phyloP scores from a whole-genome alignment of 2,888 invertebrate genomes.

The Drosophila sordidula region DNA sequence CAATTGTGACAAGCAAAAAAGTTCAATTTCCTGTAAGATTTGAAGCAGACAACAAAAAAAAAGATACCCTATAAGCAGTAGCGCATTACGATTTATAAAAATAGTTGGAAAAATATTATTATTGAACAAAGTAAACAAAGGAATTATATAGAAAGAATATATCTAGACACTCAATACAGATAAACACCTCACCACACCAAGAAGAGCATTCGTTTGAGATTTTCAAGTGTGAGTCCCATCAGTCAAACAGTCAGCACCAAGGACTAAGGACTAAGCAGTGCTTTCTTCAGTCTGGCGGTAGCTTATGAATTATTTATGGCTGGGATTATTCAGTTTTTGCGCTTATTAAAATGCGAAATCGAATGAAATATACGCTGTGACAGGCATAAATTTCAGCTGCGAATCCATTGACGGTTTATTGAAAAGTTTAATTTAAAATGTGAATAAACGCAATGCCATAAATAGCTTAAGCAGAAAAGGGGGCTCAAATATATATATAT shows the following conservation, averaged over 20 bases:
- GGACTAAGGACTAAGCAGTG: neutral
- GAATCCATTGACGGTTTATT: slow-evolving; percentile 5
- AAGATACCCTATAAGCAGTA: neutral
- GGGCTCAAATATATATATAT: neutral
- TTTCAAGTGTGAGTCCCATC: slow-evolving; percentile 15
- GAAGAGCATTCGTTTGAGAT: slow-evolving; percentile 4
- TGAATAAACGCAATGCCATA: neutral
- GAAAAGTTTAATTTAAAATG: slow-evolving; percentile 8
- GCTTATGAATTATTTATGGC: slow-evolving; percentile 63
- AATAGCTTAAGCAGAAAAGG: neutral
- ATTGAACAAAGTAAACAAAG: slow-evolving; percentile 1
- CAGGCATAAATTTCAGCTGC: slow-evolving; percentile 18
- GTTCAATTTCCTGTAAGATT: slow-evolving; percentile 30
- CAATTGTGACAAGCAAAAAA: slow-evolving; percentile 17
- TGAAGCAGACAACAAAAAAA: neutral
- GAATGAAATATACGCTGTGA: slow-evolving; percentile 5
- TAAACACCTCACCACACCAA: neutral
- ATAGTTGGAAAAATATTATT: neutral
- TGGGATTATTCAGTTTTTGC: slow-evolving; percentile 35
- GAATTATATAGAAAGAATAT: neutral
- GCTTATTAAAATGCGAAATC: slow-evolving; percentile 37
- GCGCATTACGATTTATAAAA: neutral
- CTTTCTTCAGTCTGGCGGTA: slow-evolving; percentile 12
- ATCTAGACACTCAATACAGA: too few species aligned
- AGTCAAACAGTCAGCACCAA: slow-evolving; percentile 8